Evolutionary conservation across 2,888 invertebrate genomes (phyloP), one percentile per base, ranked within the genome.

Genomic region (Lagria hirta): DNA sequence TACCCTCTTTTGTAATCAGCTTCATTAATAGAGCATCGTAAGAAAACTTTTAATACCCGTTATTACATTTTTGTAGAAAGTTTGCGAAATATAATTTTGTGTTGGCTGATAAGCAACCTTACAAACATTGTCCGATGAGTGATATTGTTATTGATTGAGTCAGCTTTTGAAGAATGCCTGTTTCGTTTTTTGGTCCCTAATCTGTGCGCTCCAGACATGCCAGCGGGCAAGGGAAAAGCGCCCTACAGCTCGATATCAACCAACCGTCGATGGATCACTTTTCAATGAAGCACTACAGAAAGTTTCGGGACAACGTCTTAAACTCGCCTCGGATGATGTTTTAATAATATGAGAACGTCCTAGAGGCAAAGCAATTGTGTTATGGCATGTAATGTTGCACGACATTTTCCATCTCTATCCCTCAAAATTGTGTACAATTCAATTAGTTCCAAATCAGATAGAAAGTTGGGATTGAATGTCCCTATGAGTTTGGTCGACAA

Each of bases 331-430:
- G 41, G 43, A 43, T 43, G 43, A 43, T 57, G 57, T 57, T 58
- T 58, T 60, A 59, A 60, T 60, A 59, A 60, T 58, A 50, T 54
- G 54, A 52, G 53, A 60, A 52, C 56, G 52, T 55, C 55, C 45
- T 46, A 41, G 45, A 54, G 51, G 49, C 40, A 48, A 44, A 38
- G 48, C 54, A 52, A 56, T 56, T 55, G 54, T 43, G 41, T 13
- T 8, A 18, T 33, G 54, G 27, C 28, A 27, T 28, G 14, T 7
- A 7, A 18, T 6, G 18, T 5, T 7, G 18, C 18, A 28, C 23
- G 38, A 23, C 38, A 38, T 30, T 30, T 30, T 30, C 30, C 36
- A 20, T 27, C 33, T 33, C 29, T 5, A 12, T 29, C 33, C 37
- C 37, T 22, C 22, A 30, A 37, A 38, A 38, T 38, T 38, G 38